These are phyloP conservation scores for Sclerurus mexicanus DNA, from an alignment of 2,113 vertebrate genomes.

Conservation along the genomic window DNA sequence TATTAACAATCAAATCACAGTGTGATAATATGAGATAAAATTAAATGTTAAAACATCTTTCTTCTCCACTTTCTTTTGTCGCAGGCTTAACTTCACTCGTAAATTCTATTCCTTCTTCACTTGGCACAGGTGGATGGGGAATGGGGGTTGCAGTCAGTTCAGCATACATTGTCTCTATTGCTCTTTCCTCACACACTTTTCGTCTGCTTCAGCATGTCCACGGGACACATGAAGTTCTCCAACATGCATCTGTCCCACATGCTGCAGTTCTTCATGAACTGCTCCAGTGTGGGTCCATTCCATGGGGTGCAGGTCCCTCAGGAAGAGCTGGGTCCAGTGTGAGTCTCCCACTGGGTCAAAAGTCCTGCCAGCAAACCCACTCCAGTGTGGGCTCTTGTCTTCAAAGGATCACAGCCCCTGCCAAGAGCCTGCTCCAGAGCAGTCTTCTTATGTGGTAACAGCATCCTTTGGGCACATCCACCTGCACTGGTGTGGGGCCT, in stretches of 20 bases:
- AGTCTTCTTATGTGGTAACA: not conserved
- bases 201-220: not conserved
- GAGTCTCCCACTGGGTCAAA: not conserved
- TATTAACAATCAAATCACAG: not conserved
- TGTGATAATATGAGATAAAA: not conserved
- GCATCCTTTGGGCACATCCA: not conserved
- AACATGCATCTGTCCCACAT: not conserved
- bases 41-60: not conserved
- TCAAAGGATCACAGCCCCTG: accelerated
- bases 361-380: not conserved
- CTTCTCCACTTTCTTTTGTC: not conserved
- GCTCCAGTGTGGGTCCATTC: not conserved
- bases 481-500: accelerated
- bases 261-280: not conserved
- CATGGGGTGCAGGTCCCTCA: not conserved
- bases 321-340: not conserved
- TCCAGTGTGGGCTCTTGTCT: not conserved
- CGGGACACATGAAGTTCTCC: not conserved
- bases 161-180: accelerated
- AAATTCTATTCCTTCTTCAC: not conserved
- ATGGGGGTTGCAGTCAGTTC: not conserved
- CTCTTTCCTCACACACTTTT: not conserved
- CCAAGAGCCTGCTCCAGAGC: accelerated
- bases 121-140: not conserved
- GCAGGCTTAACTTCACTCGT: not conserved